Evolutionary conservation across 2,888 invertebrate genomes (phyloP).

Genomic region (Chloromyia formosa): DNA sequence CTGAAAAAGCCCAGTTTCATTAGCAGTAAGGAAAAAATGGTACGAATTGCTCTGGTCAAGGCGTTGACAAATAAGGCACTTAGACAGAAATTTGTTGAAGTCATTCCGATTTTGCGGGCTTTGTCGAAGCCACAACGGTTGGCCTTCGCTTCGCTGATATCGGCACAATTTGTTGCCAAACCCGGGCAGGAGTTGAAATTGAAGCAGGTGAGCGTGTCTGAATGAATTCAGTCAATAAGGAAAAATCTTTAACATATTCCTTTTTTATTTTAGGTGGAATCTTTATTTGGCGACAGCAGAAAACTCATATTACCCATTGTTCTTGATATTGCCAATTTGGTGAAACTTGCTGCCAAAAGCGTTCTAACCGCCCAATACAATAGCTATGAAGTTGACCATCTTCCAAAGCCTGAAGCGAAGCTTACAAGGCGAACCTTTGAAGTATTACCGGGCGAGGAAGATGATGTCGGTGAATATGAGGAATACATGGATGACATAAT

Average conservation of each 20-base stretch:
- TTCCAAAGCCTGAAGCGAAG: constrained; percentile 24
- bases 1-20: constrained; percentile 55
- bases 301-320: constrained; percentile 72
- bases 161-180: constrained; percentile 69
- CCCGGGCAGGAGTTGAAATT: constrained; percentile 66
- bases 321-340: constrained; percentile 72
- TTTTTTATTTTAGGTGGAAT: constrained; percentile 65
- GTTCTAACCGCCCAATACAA: constrained; percentile 34
- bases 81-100: constrained; percentile 70
- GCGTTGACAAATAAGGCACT: constrained; percentile 70
- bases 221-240: background rate
- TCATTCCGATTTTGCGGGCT: constrained; percentile 72
- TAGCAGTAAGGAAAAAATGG: constrained; percentile 64
- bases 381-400: background rate
- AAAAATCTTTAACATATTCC: background rate
- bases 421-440: constrained; percentile 38
- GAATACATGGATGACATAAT: constrained; percentile 39
- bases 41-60: constrained; percentile 67
- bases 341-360: constrained; percentile 65
- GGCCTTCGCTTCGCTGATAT: constrained; percentile 71
- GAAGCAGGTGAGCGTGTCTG: constrained; percentile 65
- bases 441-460: constrained; percentile 5
- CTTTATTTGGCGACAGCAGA: constrained; percentile 68
- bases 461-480: constrained; percentile 9
- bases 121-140: constrained; percentile 71